A percentile compares a stretch with the other conserved stretches of the same genome.
These are phyloP conservation scores for Hippoglossus hippoglossus DNA, from an alignment of 2,797 vertebrate genomes.

Conservation along the genomic window DNA sequence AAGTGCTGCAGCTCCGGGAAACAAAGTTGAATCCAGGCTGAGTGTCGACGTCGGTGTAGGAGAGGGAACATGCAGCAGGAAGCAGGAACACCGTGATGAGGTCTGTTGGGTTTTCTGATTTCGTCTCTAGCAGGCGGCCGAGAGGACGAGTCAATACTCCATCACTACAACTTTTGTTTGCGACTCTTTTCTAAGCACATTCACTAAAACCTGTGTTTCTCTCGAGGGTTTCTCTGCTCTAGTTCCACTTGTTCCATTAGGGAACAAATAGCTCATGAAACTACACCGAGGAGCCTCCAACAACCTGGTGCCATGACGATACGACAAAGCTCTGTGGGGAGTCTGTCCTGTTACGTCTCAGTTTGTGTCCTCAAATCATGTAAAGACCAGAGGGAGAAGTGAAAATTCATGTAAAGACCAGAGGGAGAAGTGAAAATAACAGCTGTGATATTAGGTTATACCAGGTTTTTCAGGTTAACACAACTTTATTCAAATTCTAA, in stretches of 20 bases:
- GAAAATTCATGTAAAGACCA: not conserved
- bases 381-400: not conserved
- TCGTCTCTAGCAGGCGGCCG: constrained; percentile 3
- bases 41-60: not conserved
- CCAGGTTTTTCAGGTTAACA: not conserved
- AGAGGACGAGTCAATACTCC: constrained; percentile 18
- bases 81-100: not conserved
- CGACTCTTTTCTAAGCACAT: constrained; percentile 8
- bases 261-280: constrained; percentile 16
- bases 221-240: constrained; percentile 18
- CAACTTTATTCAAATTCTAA: not conserved
- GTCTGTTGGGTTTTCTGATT: constrained; percentile 16
- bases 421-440: not conserved
- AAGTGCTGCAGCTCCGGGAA: not conserved
- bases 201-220: constrained; percentile 19
- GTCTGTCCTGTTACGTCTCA: not conserved
- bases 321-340: not conserved
- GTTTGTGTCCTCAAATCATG: not conserved
- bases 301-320: not conserved
- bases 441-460: not conserved
- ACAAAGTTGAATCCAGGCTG: not conserved
- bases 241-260: constrained; percentile 8
- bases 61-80: constrained; percentile 5
- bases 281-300: not conserved
- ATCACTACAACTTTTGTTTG: constrained; percentile 14